Evolutionary conservation across 53 echinoderm and acorn worm species (phyloP).

Genomic region (Echinometra lucunter): DNA sequence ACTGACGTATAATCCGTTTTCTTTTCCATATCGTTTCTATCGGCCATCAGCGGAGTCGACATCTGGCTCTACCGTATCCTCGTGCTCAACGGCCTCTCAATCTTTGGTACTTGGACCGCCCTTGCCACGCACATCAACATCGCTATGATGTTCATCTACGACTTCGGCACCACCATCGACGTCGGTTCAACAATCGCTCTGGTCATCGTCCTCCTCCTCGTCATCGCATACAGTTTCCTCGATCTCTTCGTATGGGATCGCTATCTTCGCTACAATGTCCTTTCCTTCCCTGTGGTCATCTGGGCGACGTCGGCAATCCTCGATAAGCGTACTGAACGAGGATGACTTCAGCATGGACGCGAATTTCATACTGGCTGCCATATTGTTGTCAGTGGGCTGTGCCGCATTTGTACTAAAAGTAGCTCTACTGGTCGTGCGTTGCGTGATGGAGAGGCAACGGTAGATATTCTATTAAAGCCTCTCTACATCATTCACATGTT

Average conservation of each 20-base stretch:
- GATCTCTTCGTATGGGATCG: constrained; percentile 72
- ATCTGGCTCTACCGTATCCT: constrained; percentile 62
- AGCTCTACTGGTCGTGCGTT: constrained; percentile 28
- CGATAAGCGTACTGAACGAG: not conserved
- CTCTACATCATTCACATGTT: no score
- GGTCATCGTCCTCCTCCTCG: constrained; percentile 59
- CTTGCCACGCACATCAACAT: constrained; percentile 66
- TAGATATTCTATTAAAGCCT: no score
- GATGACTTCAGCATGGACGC: constrained; percentile 43
- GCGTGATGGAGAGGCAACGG: not conserved
- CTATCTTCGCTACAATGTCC: constrained; percentile 69
- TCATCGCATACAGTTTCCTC: constrained; percentile 64
- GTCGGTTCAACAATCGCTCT: constrained; percentile 54
- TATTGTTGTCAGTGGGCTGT: constrained; percentile 35
- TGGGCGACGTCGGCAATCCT: constrained; percentile 62
- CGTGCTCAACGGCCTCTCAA: constrained; percentile 76
- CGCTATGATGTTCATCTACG: constrained; percentile 52
- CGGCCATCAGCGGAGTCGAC: constrained; percentile 52
- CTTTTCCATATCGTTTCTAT: no score
- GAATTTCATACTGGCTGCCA: constrained; percentile 17
- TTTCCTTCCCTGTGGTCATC: constrained; percentile 69
- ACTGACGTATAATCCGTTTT: no score
- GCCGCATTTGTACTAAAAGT: constrained; percentile 45
- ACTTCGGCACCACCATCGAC: constrained; percentile 54
- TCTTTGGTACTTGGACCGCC: constrained; percentile 73